Percentiles rank a stretch among this genome's conserved stretches.
Conservation (phyloP, 2,113 vertebrate genomes). For the Pseudorhombus dupliciocellatus region DNA sequence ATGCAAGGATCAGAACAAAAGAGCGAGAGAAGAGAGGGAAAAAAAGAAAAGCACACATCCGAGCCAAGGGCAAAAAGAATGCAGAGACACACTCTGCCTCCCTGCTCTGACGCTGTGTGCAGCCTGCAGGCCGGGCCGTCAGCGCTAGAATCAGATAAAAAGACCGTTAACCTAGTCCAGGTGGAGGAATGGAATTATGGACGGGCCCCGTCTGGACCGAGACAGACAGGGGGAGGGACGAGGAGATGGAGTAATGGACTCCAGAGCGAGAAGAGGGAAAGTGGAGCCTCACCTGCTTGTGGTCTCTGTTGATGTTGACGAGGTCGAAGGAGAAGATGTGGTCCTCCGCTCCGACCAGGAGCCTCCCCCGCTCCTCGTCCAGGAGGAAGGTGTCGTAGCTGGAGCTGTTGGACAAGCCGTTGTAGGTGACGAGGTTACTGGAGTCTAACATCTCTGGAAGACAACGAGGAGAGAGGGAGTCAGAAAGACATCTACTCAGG, state of each 20-base stretch:
- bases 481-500: too few species aligned
- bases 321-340: constrained; percentile 98
- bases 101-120: constrained; percentile 51
- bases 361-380: constrained; percentile 93
- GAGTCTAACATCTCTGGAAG: constrained; percentile 95
- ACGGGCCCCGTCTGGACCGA: constrained; percentile 62
- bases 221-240: constrained; percentile 58
- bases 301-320: constrained; percentile 94
- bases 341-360: constrained; percentile 96
- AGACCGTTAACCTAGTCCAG: constrained; percentile 71
- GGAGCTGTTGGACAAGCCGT: constrained; percentile 92
- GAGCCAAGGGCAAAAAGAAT: constrained; percentile 51
- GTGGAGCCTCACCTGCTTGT: constrained; percentile 86
- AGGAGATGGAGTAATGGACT: constrained; percentile 65
- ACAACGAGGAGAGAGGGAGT: constrained; percentile 12
- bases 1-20: constrained; percentile 51
- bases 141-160: constrained; percentile 69
- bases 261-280: constrained; percentile 43
- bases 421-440: constrained; percentile 92
- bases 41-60: constrained; percentile 33
- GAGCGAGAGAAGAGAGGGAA: not conserved
- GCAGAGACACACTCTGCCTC: constrained; percentile 21
- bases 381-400: constrained; percentile 94
- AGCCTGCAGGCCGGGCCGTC: constrained; percentile 63
- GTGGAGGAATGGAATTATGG: constrained; percentile 76